phyloP scores from a whole-genome alignment of 2,113 vertebrate genomes.

The Pholis gunnellus region DNA sequence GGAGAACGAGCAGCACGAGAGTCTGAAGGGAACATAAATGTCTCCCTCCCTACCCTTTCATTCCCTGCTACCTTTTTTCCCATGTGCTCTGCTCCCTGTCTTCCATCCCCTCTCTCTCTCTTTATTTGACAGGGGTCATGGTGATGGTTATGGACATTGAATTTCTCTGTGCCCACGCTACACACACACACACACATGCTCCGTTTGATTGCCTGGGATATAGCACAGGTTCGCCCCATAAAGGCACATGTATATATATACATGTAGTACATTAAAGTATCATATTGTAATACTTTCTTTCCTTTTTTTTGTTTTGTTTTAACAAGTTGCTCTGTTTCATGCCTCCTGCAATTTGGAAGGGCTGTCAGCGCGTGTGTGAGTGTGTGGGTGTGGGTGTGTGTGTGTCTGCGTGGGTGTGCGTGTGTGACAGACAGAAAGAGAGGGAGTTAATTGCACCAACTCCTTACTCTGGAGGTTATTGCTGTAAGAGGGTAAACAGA shows the following conservation, averaged over 20 bases:
- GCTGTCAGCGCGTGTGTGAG: slow-evolving; percentile 1
- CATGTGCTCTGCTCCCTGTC: slow-evolving; percentile 66
- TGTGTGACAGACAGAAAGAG: slow-evolving; percentile 37
- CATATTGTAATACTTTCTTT: slow-evolving; percentile 47
- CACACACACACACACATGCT: slow-evolving; percentile 46
- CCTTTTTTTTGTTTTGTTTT: slow-evolving; percentile 21
- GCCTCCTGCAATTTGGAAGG: slow-evolving; percentile 61
- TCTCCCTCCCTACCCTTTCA: slow-evolving; percentile 20
- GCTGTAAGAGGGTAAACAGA: slow-evolving; percentile 66
- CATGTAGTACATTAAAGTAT: slow-evolving; percentile 61
- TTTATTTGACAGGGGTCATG: slow-evolving; percentile 75
- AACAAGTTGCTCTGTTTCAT: slow-evolving; percentile 56
- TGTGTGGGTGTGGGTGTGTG: background rate
- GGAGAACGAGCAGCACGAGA: background rate
- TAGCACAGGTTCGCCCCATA: slow-evolving; percentile 63
- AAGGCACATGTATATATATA: slow-evolving; percentile 59
- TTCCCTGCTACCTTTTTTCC: slow-evolving; percentile 60
- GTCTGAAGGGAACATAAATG: slow-evolving; percentile 23
- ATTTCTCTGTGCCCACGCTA: slow-evolving; percentile 61
- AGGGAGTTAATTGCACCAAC: slow-evolving; percentile 60
- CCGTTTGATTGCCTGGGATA: slow-evolving; percentile 60
- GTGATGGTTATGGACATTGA: slow-evolving; percentile 75
- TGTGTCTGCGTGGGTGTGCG: background rate
- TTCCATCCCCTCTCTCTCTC: slow-evolving; percentile 69
- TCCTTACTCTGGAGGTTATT: slow-evolving; percentile 60